Evolutionary conservation across 2,113 vertebrate genomes (phyloP), one percentile per base, ranked within the genome.

Genomic region (Halichoerus grypus): DNA sequence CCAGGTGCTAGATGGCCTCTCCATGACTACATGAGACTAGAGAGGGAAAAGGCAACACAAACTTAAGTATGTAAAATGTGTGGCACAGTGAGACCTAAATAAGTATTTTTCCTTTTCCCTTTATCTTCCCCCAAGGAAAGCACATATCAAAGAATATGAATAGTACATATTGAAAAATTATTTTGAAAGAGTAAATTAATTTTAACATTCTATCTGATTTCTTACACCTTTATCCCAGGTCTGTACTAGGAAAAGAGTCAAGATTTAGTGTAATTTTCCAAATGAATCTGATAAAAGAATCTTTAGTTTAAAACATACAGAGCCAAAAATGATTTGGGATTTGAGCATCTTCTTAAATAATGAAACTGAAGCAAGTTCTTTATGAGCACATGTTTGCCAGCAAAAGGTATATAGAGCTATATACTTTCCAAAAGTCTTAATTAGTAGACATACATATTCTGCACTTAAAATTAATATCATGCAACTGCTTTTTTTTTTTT

Each of bases 381-480:
- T 57, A 57, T 51, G 31, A 69, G 24, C 39, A 19, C 14, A 26
- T 22, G 16, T 36, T 83, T 72, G 51, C 59, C 18, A 71, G 36
- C n/a, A 71, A 90, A 81, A 93, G 1, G 2, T 69, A 69, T 42
- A 74, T 14, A 53, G 49, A 53, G 19, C 36, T 26, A 42, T 77
- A 21, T 42, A 33, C 24, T 71, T 65, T 87, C 49, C 63, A 18
- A 76, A 91, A 81, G 33, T n/a, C 39, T 7, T 93, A 69, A 86
- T 55, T 79, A 91, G 55, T 28, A 65, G 36, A 28, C 1, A 97
- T 26, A 51, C 7, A 95, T 28, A 88, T 72, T 33, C 55, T 86
- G 5, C 33, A 72, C 72, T 82, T 82, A 89, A 97, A 94, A 96
- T 88, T 59, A 94, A 74, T 79, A 88, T 72, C 57, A 28, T 87